Conservation (phyloP, 2,888 invertebrate species). For the Oasisia sp. region DNA sequence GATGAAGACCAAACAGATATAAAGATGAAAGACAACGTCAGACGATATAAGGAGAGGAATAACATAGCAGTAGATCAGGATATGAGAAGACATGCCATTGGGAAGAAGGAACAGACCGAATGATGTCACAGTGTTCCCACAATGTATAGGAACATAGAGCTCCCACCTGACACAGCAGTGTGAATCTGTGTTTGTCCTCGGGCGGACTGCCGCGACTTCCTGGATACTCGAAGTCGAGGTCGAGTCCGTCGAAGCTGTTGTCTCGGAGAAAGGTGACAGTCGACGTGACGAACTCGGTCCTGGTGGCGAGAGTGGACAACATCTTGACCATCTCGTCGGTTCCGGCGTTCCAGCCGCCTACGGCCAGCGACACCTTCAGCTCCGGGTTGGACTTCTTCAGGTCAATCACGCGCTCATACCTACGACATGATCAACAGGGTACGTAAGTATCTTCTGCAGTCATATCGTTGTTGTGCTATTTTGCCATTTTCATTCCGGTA, state of each 20-base stretch:
- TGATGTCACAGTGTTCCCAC: too few species aligned
- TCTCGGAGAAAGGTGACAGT: background rate
- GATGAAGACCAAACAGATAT: too few species aligned
- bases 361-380: background rate
- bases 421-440: background rate
- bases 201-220: conserved; percentile 12
- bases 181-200: background rate
- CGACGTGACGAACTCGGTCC: background rate
- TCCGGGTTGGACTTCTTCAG: background rate
- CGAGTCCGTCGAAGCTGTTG: background rate
- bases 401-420: background rate
- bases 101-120: too few species aligned
- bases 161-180: conserved; percentile 7
- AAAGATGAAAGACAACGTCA: too few species aligned
- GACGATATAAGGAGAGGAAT: too few species aligned
- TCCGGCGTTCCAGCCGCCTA: background rate
- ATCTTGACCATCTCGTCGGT: conserved; percentile 1
- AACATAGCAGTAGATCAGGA: too few species aligned
- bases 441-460: too few species aligned
- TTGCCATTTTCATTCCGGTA: too few species aligned
- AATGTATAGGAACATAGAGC: background rate
- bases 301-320: background rate
- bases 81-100: too few species aligned
- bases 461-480: too few species aligned
- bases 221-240: background rate